phyloP scores from a whole-genome alignment of 2,888 invertebrate genomes.

The Escarpia spicata region DNA sequence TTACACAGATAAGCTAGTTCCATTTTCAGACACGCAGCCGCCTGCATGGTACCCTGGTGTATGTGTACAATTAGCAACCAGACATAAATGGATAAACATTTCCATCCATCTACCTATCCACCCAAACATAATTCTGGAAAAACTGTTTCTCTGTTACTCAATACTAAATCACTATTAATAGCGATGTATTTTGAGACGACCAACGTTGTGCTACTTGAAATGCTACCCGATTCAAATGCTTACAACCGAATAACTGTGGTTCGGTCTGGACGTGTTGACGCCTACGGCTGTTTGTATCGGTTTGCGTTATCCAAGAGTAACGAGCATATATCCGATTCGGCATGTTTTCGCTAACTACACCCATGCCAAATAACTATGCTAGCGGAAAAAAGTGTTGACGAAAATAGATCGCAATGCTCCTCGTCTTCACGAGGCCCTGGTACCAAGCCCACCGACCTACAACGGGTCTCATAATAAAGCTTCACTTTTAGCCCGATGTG shows the following conservation, averaged over 20 bases:
- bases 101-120: neutral
- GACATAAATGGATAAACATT: neutral
- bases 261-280: no score
- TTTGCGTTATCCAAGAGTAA: neutral
- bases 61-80: neutral
- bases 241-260: no score
- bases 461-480: neutral
- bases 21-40: neutral
- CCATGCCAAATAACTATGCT: neutral
- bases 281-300: no score
- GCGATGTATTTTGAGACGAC: no score
- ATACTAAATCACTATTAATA: no score
- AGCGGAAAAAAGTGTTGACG: neutral
- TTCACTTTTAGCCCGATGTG: neutral
- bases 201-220: no score
- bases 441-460: neutral
- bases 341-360: neutral
- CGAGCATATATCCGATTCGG: no score
- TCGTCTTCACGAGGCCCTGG: neutral
- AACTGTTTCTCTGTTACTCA: no score
- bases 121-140: no score
- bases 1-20: neutral
- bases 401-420: neutral
- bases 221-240: no score
- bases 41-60: neutral